A percentile compares a stretch with the other conserved stretches of the same genome.
phyloP scores from a whole-genome alignment of 1,140 invertebrate genomes.

The Drosophila chauvacae region DNA sequence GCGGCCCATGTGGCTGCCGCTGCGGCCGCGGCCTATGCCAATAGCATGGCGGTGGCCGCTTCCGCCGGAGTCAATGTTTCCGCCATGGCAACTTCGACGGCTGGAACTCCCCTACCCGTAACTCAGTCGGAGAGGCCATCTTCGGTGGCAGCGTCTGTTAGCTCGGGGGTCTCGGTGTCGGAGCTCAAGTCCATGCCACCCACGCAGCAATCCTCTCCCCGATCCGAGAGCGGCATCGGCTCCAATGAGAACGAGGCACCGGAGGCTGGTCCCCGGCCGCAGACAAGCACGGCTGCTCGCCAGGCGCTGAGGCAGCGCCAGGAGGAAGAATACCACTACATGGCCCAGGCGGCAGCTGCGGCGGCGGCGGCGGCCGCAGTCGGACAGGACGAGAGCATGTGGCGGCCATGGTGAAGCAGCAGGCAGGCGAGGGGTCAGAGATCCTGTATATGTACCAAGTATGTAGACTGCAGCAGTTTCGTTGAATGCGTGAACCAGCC shows the following conservation, averaged over 20 bases:
- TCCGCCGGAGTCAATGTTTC: conserved; percentile 35
- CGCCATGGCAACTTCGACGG: conserved; percentile 25
- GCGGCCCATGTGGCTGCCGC: conserved; percentile 77
- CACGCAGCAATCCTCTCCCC: conserved; percentile 69
- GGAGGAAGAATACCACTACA: conserved; percentile 69
- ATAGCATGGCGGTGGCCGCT: conserved; percentile 59
- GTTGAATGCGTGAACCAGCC: conserved; percentile 33
- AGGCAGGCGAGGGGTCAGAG: conserved; percentile 22
- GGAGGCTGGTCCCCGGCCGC: conserved; percentile 64
- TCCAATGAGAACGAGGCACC: conserved; percentile 67
- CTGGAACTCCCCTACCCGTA: conserved; percentile 18
- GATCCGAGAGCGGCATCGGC: conserved; percentile 71
- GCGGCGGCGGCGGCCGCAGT: conserved; percentile 45
- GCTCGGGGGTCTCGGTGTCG: conserved; percentile 67
- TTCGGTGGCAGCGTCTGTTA: conserved; percentile 68
- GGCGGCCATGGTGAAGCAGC: conserved; percentile 72
- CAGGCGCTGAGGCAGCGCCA: conserved; percentile 69
- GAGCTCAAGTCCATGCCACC: conserved; percentile 66
- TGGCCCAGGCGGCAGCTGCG: conserved; percentile 54
- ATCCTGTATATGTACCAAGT: conserved; percentile 72
- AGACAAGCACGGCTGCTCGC: conserved; percentile 68
- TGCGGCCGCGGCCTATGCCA: conserved; percentile 72
- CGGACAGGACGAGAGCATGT: conserved; percentile 76
- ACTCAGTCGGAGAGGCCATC: conserved; percentile 55
- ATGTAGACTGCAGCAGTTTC: conserved; percentile 70